Conservation (phyloP, 2,888 invertebrate species). For the Mayetiola destructor region DNA sequence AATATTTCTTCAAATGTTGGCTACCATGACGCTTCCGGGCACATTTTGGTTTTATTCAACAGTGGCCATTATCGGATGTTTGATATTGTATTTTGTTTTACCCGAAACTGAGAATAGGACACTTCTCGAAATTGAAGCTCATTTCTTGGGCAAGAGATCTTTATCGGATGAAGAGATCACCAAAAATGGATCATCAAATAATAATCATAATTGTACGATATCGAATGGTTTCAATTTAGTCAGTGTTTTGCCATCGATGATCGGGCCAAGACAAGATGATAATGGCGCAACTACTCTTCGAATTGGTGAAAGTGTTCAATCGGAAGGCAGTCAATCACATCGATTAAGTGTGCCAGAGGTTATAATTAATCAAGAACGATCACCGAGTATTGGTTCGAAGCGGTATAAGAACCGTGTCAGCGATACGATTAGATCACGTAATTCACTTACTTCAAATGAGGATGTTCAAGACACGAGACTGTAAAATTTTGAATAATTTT, state of each 20-base stretch:
- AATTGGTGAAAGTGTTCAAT: not conserved
- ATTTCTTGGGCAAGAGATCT: slow-evolving; percentile 46
- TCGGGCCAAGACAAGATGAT: not conserved
- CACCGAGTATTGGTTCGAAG: not conserved
- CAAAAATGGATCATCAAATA: not conserved
- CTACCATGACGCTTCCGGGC: slow-evolving; percentile 48
- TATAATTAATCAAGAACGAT: not conserved
- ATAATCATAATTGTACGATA: not conserved
- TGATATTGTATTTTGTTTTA: slow-evolving; percentile 49
- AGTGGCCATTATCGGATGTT: slow-evolving; percentile 47
- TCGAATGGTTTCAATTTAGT: not conserved
- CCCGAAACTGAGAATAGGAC: slow-evolving; percentile 75
- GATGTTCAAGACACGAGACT: not conserved
- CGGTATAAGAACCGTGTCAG: not conserved
- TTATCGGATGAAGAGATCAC: slow-evolving; percentile 21
- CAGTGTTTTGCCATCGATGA: not conserved
- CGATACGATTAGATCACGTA: not conserved
- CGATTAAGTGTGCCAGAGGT: slow-evolving; percentile 1
- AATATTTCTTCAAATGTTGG: slow-evolving; percentile 50
- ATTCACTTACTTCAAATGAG: not conserved
- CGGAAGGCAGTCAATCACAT: not conserved
- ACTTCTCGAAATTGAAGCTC: slow-evolving; percentile 53
- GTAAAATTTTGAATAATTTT: not conserved
- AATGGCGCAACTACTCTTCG: not conserved
- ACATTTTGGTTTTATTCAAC: slow-evolving; percentile 55